Conservation (phyloP, 1,140 invertebrate species). For the Temnothorax curvispinosus region DNA sequence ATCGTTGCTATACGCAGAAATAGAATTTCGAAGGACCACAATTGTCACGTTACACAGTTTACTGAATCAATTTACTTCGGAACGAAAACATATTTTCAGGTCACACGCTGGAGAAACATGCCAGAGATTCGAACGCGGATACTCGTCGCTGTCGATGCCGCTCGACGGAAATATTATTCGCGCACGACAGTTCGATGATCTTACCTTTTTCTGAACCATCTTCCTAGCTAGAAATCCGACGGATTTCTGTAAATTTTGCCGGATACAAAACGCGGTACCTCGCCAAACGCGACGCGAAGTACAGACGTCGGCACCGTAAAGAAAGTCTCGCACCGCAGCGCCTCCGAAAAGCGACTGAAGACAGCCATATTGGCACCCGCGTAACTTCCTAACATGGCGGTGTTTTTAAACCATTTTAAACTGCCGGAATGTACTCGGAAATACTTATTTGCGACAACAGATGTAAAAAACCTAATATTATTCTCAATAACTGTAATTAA, state of each 20-base stretch:
- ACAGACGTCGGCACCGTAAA: slow-evolving; percentile 50
- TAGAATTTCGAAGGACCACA: not conserved
- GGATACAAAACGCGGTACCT: slow-evolving; percentile 66
- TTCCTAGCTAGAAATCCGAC: slow-evolving; percentile 63
- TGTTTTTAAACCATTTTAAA: not conserved
- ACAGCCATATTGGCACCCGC: not conserved
- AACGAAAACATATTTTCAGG: slow-evolving; percentile 44
- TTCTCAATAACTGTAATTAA: not conserved
- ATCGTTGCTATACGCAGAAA: not conserved
- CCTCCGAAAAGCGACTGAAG: not conserved
- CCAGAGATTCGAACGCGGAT: slow-evolving; percentile 2
- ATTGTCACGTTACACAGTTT: not conserved
- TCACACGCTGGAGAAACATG: slow-evolving; percentile 22
- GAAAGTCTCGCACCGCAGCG: slow-evolving; percentile 19
- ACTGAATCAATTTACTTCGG: not conserved
- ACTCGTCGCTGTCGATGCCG: not conserved
- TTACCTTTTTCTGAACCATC: slow-evolving; percentile 83
- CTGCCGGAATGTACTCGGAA: not conserved
- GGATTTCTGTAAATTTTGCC: slow-evolving; percentile 71
- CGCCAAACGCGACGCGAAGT: slow-evolving; percentile 29
- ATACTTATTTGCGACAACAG: not conserved
- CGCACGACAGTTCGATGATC: not conserved
- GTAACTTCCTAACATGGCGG: not conserved
- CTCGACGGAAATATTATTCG: slow-evolving; percentile 72
- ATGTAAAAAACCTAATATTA: not conserved